Evolutionary conservation across 2,113 vertebrate genomes (phyloP), one percentile per base, ranked within the genome.

Genomic region (Amphilophus citrinellus): DNA sequence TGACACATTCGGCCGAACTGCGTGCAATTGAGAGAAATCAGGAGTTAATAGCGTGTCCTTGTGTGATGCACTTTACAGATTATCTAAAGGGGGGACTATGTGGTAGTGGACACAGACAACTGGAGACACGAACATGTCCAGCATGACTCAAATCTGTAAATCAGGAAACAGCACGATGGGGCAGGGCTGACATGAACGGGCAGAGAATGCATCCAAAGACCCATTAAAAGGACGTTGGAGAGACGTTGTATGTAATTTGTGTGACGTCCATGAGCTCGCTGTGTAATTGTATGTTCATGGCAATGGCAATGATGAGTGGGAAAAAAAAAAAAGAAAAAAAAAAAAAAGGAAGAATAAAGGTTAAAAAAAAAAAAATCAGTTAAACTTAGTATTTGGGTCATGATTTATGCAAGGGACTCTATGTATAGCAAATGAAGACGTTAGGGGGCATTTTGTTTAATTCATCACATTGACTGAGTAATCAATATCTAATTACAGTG

Each of bases 1-100:
- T 95, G 98, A 99, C 94, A 97, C 97, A 97, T 98, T 99, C 97
- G 97, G 97, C 97, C 97, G 97, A 97, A 98, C 98, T 99, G 98
- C 96, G 96, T 96, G 96, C 95, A 96, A 96, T 97, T 96, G 94
- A 97, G 96, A 98, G 96, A 99, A 98, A 99, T 96, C 96, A 98
- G 96, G 95, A 96, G 96, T 97, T 97, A 97, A 98, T 99, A 97
- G 97, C 95, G 96, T 92, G 92, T 94, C 97, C 94, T 94, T 85
- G 80, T 87, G 88, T 92, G 91, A 96, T 93, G 91, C 90, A 93
- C 88, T 92, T 91, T 84, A 95, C 94, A 96, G 56, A 47, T 59
- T 71, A 24, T 86, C 84, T 91, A 82, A 13, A 60, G 39, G 56
- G 87, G 79, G 75, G 86, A 58, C 92, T 93, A 91, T 53, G 95